These are phyloP conservation scores for Sebastiscus albofasciatus DNA, from an alignment of 2,797 vertebrate genomes.

Conservation along the genomic window DNA sequence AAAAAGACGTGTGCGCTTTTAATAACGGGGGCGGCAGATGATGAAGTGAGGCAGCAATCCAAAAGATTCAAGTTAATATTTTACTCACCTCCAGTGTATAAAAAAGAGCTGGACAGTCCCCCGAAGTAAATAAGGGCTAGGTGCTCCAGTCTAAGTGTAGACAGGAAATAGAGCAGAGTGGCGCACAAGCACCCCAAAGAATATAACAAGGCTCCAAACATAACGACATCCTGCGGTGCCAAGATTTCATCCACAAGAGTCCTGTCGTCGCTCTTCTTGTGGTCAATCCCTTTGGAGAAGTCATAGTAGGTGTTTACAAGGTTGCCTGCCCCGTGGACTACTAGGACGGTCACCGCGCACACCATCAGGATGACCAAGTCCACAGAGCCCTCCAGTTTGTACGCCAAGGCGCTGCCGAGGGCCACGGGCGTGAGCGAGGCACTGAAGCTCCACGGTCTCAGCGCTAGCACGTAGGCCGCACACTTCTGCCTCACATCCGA, in stretches of 20 bases:
- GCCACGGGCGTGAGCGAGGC: conserved; percentile 95
- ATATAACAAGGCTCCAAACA: conserved; percentile 96
- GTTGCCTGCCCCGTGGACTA: conserved; percentile 96
- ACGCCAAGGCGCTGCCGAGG: conserved; percentile 93
- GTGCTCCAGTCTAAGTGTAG: conserved; percentile 92
- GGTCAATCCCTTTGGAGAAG: conserved; percentile 98
- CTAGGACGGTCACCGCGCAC: conserved; percentile 91
- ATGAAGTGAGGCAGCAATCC: neutral
- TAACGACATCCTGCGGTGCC: conserved; percentile 94
- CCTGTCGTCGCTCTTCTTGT: conserved; percentile 98
- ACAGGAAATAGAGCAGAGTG: conserved; percentile 89
- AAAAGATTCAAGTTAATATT: conserved; percentile 3
- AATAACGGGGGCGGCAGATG: neutral
- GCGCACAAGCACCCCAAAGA: conserved; percentile 94
- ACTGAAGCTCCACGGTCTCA: conserved; percentile 98
- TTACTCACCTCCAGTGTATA: conserved; percentile 96
- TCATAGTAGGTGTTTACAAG: conserved; percentile 98
- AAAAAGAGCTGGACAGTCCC: conserved; percentile 96
- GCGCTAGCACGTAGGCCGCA: conserved; percentile 92
- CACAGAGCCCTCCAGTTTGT: conserved; percentile 89
- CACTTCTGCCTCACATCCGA: conserved; percentile 87
- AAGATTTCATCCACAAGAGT: conserved; percentile 96
- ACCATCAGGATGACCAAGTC: conserved; percentile 90
- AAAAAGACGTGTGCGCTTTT: neutral
- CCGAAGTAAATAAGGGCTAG: conserved; percentile 98